Evolutionary conservation across 2,113 vertebrate genomes (phyloP), one percentile per base, ranked within the genome.

Genomic region (Paramormyrops kingsleyae): DNA sequence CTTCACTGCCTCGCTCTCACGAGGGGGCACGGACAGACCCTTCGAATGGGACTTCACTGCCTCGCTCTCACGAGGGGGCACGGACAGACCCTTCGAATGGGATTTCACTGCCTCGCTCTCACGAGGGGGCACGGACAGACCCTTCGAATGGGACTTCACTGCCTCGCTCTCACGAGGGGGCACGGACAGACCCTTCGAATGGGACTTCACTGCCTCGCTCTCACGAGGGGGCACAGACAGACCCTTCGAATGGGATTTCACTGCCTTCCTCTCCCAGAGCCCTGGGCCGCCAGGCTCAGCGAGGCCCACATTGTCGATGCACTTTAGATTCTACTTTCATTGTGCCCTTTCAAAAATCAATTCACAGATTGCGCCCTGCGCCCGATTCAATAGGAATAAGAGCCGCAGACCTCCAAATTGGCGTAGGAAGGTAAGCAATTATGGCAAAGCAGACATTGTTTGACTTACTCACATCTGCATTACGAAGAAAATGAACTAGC

Each of bases 311-410:
- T 87, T 87, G 84, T n/a, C n/a, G 47, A 87, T 87, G 49, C 84
- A 87, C 84, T 52, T 87, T 49, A 87, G n/a, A 87, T 87, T 50
- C 84, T 35, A 17, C n/a, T 50, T 87, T 46, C 47, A 52, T 27
- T 31, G 47, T 50, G 84, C 84, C 84, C 84, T 87, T 87, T 87
- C 13, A 83, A 83, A 87, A 87, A 52, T 87, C 84, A 87, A 87
- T 87, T 47, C 47, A 27, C n/a, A 87, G 84, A 87, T 50, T 50
- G 39, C 12, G 9, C 17, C 44, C 19, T 10, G 46, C 9, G 19
- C n/a, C n/a, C 27, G 47, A 31, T 52, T 87, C 84, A 17, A 52
- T 87, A 52, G 44, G n/a, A 52, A 50, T 27, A 49, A 87, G 27
- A 52, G 46, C 84, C 4, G 0, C 21, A 31, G 84, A 87, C 24